phyloP scores from a whole-genome alignment of 2,113 vertebrate genomes.

The Calypte anna region DNA sequence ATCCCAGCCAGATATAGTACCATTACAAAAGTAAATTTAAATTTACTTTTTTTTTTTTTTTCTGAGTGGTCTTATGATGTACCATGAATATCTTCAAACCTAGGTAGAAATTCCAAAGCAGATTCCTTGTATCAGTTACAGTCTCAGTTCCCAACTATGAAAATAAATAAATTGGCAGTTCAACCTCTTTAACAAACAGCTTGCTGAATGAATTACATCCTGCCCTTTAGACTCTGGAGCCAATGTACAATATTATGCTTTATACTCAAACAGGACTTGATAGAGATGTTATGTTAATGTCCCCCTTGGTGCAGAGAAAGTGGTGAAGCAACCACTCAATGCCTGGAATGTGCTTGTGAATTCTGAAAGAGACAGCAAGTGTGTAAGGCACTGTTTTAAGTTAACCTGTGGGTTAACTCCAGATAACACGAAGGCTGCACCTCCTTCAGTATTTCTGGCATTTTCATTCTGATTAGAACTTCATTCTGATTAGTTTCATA shows the following conservation, averaged over 20 bases:
- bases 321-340: neutral
- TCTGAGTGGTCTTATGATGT: neutral
- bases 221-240: neutral
- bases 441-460: neutral
- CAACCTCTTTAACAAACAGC: constrained; percentile 11
- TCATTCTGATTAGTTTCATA: neutral
- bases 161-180: constrained; percentile 49
- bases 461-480: neutral
- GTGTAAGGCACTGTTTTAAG: neutral
- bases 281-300: neutral
- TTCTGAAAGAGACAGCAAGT: neutral
- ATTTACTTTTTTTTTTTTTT: constrained; percentile 8
- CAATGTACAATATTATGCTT: neutral
- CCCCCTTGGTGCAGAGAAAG: neutral
- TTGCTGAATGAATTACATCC: constrained; percentile 20
- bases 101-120: constrained; percentile 47
- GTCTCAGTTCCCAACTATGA: constrained; percentile 19
- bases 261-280: neutral
- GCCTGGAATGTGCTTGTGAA: neutral
- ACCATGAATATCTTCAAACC: neutral
- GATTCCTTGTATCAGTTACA: constrained; percentile 36
- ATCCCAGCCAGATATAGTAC: neutral
- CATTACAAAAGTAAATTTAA: neutral
- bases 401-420: neutral
- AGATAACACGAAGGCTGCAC: neutral